Conservation (phyloP, 2,888 invertebrate genomes). For the Alloplasta piceator region DNA sequence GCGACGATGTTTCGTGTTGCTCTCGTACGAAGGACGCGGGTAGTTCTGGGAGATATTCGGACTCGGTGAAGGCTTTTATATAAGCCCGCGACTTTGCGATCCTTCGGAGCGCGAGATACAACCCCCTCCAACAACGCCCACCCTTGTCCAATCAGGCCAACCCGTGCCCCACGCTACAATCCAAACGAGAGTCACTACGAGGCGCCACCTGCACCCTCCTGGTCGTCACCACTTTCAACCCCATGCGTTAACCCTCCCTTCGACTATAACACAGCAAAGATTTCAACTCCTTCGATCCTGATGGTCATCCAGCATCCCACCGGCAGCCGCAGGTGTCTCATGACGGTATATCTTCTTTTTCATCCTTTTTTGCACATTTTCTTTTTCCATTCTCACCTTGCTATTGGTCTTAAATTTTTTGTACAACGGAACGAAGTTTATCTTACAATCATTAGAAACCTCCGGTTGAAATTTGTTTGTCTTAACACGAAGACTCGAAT, state of each 20-base stretch:
- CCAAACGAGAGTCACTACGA: slow-evolving; percentile 49
- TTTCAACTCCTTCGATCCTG: slow-evolving; percentile 53
- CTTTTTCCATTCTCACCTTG: slow-evolving; percentile 4
- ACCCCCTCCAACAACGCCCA: slow-evolving; percentile 63
- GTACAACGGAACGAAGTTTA: not conserved
- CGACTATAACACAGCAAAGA: slow-evolving; percentile 29
- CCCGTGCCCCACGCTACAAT: slow-evolving; percentile 61
- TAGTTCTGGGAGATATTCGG: slow-evolving; percentile 74
- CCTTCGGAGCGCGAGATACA: slow-evolving; percentile 59
- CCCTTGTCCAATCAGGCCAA: slow-evolving; percentile 76
- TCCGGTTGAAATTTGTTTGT: too few species aligned
- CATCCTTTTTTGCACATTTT: slow-evolving; percentile 14
- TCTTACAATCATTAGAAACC: too few species aligned
- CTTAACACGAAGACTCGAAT: too few species aligned
- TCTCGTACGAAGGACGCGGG: slow-evolving; percentile 69
- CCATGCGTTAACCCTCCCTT: slow-evolving; percentile 40
- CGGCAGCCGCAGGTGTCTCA: slow-evolving; percentile 65
- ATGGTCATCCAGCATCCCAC: slow-evolving; percentile 34
- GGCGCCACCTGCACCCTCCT: slow-evolving; percentile 41
- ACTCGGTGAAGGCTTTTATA: slow-evolving; percentile 77
- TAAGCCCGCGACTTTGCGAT: slow-evolving; percentile 73
- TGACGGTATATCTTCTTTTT: slow-evolving; percentile 35
- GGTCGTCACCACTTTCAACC: slow-evolving; percentile 34
- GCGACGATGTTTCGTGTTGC: slow-evolving; percentile 44
- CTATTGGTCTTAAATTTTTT: not conserved